Evolutionary conservation across 92 coral and sea anemone genomes (phyloP).

Genomic region (Siderastrea siderea): DNA sequence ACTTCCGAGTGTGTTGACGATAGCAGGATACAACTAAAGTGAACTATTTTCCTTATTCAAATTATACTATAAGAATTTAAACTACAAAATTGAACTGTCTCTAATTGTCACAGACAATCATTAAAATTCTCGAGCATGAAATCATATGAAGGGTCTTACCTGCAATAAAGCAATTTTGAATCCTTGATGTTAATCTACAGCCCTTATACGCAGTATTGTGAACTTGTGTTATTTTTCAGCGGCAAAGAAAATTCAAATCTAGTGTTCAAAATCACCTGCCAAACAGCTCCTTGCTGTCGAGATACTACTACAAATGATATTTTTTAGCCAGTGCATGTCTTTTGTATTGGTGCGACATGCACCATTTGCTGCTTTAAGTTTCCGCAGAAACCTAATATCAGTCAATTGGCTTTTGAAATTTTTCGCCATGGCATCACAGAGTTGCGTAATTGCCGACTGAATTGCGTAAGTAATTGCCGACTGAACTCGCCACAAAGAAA

Average conservation of each 20-base stretch:
- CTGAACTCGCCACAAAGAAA: no score
- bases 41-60: background rate
- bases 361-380: background rate
- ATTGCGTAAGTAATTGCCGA: background rate
- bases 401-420: slow-evolving; percentile 3
- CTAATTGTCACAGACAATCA: background rate
- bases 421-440: slow-evolving; percentile 20
- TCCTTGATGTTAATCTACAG: background rate
- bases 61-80: background rate
- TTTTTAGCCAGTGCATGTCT: background rate
- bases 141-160: background rate
- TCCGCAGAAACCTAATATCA: slow-evolving; percentile 34
- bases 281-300: slow-evolving; percentile 33
- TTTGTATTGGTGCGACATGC: no score
- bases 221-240: background rate
- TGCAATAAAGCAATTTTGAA: slow-evolving; percentile 17
- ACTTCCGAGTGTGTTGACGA: background rate
- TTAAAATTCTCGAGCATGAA: slow-evolving; percentile 13
- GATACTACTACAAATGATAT: slow-evolving; percentile 23
- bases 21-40: background rate
- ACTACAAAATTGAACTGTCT: background rate
- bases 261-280: background rate
- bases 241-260: background rate
- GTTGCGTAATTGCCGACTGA: slow-evolving; percentile 20
- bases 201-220: background rate